These are phyloP conservation scores for Aphidius gifuensis DNA, from an alignment of 1,140 invertebrate genomes.

Conservation along the genomic window DNA sequence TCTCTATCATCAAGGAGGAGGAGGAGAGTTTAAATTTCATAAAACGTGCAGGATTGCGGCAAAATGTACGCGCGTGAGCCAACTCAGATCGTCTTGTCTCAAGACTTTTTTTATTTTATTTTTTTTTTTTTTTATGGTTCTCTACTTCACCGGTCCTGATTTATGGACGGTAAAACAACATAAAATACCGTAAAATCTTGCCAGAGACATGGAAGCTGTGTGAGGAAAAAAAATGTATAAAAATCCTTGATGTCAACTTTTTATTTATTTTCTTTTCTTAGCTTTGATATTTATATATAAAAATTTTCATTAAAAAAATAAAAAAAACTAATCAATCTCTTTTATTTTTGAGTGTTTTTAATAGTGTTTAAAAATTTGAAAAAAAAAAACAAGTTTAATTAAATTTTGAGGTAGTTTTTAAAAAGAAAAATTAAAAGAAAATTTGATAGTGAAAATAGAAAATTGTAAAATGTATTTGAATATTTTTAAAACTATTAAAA, in stretches of 20 bases:
- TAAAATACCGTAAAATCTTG: conserved; percentile 37
- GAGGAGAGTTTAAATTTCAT: conserved; percentile 3
- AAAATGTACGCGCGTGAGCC: conserved; percentile 1
- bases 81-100: conserved; percentile 14
- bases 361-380: too few relatives aligned
- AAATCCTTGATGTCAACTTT: conserved; percentile 4
- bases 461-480: too few relatives aligned
- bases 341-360: too few relatives aligned
- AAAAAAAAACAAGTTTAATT: too few relatives aligned
- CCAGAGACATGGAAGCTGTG: conserved; percentile 5
- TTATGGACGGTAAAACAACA: conserved; percentile 42
- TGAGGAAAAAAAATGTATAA: not conserved
- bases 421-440: too few relatives aligned
- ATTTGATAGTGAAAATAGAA: too few relatives aligned
- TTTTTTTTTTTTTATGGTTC: conserved; percentile 41
- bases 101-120: not conserved
- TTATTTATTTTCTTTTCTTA: conserved; percentile 11
- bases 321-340: too few relatives aligned
- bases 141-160: conserved; percentile 34
- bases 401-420: too few relatives aligned
- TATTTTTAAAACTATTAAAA: too few relatives aligned
- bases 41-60: conserved; percentile 16
- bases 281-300: not conserved
- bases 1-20: not conserved
- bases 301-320: too few relatives aligned